phyloP scores from a whole-genome alignment of 2,113 vertebrate species.

The Bubo blakistoni region DNA sequence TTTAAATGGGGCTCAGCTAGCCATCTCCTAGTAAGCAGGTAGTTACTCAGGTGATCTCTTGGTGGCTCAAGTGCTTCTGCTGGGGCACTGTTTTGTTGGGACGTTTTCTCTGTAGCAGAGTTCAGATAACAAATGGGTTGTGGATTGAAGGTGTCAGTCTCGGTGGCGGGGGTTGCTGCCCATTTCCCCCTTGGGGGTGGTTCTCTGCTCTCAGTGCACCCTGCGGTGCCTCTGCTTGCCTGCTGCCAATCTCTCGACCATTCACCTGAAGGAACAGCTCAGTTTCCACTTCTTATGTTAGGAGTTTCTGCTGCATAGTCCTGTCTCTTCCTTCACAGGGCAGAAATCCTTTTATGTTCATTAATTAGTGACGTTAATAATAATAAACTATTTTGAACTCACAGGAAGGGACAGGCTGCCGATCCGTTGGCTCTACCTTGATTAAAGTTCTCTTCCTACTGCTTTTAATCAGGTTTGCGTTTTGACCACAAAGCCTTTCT shows the following conservation, averaged over 20 bases:
- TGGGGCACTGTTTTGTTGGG: not conserved
- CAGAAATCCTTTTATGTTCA: not conserved
- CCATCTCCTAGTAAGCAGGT: not conserved
- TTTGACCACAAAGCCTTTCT: not conserved
- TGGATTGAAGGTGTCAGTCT: not conserved
- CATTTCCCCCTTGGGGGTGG: accelerated
- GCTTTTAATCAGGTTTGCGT: not conserved
- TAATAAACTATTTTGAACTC: not conserved
- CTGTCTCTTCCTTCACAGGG: not conserved
- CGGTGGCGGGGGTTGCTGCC: not conserved
- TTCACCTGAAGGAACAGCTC: not conserved
- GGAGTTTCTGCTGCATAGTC: not conserved
- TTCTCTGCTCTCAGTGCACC: not conserved
- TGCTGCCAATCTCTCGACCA: not conserved
- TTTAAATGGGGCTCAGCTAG: not conserved
- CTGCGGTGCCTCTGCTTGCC: not conserved
- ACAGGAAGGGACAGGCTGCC: not conserved
- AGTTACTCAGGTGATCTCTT: not conserved
- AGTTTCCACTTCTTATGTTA: not conserved
- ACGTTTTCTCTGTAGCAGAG: not conserved
- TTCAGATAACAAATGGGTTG: not conserved
- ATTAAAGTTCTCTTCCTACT: not conserved
- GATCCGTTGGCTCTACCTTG: not conserved
- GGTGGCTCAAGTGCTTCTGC: not conserved
- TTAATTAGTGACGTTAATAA: not conserved